phyloP scores from a whole-genome alignment of 2,113 vertebrate genomes.

The Sinocyclocheilus maitianheensis region DNA sequence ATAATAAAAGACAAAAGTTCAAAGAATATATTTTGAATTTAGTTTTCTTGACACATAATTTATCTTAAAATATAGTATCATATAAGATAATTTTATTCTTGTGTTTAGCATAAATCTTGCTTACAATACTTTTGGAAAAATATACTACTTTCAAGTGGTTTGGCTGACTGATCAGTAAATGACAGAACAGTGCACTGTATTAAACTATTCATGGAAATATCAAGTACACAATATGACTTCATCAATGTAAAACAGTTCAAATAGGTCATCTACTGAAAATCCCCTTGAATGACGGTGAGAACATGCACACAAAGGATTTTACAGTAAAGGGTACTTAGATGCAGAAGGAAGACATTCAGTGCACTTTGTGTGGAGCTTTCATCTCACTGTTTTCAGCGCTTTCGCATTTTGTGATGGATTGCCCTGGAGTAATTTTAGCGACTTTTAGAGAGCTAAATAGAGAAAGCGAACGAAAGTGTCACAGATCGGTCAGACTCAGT shows the following conservation, averaged over 20 bases:
- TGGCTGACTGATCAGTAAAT: not conserved
- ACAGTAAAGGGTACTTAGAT: slow-evolving; percentile 8
- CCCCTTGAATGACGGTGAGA: not conserved
- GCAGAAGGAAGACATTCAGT: slow-evolving; percentile 6
- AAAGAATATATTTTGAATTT: too few species aligned
- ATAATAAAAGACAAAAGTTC: too few species aligned
- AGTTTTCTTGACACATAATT: not conserved
- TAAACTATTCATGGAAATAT: not conserved
- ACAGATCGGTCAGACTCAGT: too few species aligned
- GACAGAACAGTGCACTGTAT: not conserved
- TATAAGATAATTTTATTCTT: not conserved
- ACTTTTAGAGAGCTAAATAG: slow-evolving; percentile 16
- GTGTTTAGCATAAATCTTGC: not conserved
- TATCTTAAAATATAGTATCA: not conserved
- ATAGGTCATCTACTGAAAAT: not conserved
- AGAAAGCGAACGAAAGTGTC: not conserved
- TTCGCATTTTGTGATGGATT: slow-evolving; percentile 12
- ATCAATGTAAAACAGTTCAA: not conserved
- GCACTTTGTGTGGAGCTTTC: slow-evolving; percentile 25
- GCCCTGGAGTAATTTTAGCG: slow-evolving; percentile 9
- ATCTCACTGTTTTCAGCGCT: slow-evolving; percentile 22
- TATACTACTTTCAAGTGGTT: not conserved
- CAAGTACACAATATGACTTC: not conserved
- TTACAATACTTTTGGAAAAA: not conserved
- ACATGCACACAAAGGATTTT: slow-evolving; percentile 7